These are phyloP conservation scores for Cetoscarus ocellatus DNA, from an alignment of 2,797 vertebrate species.

Conservation along the genomic window DNA sequence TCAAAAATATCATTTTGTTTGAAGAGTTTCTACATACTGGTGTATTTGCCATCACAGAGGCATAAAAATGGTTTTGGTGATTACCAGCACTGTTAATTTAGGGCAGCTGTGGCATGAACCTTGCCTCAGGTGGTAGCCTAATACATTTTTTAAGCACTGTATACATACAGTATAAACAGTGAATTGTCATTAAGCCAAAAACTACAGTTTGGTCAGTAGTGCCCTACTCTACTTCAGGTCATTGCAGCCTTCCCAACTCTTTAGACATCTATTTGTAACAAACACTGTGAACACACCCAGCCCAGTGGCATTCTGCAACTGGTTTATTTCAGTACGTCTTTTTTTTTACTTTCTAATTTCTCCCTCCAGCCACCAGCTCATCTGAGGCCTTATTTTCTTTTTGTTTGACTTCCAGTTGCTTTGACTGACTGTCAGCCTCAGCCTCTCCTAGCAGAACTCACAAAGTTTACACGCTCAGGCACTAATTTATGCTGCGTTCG, in stretches of 20 bases:
- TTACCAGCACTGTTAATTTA: too few relatives aligned
- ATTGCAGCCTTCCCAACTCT: neutral
- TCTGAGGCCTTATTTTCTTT: conserved; percentile 33
- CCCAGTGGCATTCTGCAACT: neutral
- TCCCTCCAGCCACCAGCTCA: conserved; percentile 5
- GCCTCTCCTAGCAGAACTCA: conserved; percentile 17
- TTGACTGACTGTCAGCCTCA: conserved; percentile 29
- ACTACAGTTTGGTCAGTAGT: too few relatives aligned
- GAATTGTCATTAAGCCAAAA: too few relatives aligned
- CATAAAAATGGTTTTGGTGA: too few relatives aligned
- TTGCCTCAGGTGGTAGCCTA: too few relatives aligned
- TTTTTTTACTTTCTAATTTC: neutral
- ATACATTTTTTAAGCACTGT: too few relatives aligned
- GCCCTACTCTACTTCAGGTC: neutral
- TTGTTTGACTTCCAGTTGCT: conserved; percentile 29
- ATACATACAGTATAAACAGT: too few relatives aligned
- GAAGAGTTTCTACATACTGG: too few relatives aligned
- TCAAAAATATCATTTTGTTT: too few relatives aligned
- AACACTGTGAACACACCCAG: neutral
- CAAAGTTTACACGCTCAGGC: conserved; percentile 36
- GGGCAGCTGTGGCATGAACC: too few relatives aligned
- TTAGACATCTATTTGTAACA: neutral
- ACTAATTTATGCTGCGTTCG: conserved; percentile 33
- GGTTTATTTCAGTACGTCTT: conserved; percentile 1
- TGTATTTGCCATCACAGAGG: too few relatives aligned